Evolutionary conservation across 53 echinoderm and acorn worm genomes (phyloP).

Genomic region (Echinarachnius parma): DNA sequence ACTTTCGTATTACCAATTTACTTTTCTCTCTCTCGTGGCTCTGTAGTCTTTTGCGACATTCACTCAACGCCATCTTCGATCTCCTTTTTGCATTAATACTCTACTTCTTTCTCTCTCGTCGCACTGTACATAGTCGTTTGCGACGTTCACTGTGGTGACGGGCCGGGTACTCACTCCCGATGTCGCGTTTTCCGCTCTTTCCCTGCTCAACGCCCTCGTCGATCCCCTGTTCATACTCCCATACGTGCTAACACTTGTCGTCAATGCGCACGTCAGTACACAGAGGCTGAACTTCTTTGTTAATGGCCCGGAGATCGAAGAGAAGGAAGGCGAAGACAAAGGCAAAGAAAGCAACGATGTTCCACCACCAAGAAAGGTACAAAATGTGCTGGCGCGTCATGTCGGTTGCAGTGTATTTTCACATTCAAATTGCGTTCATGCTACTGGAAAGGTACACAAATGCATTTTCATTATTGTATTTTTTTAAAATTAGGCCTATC

Average conservation of each 20-base stretch:
- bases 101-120: neutral
- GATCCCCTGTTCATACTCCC: conserved; percentile 82
- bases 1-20: neutral
- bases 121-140: conserved; percentile 52
- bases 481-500: too few relatives aligned
- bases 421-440: too few relatives aligned
- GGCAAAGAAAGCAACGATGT: too few relatives aligned
- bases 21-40: neutral
- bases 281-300: conserved; percentile 74
- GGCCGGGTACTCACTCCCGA: conserved; percentile 69
- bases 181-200: conserved; percentile 78
- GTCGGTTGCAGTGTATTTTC: too few relatives aligned
- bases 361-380: too few relatives aligned
- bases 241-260: conserved; percentile 61
- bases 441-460: too few relatives aligned
- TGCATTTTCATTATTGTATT: too few relatives aligned
- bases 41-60: neutral
- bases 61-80: neutral
- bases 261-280: conserved; percentile 79
- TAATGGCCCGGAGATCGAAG: conserved; percentile 79
- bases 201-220: conserved; percentile 87
- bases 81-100: neutral
- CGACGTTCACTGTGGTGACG: conserved; percentile 62
- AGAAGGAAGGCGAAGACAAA: too few relatives aligned
- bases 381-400: too few relatives aligned